Conservation (phyloP, 2,888 invertebrate species). For the Prostheceraeus crozeri region DNA sequence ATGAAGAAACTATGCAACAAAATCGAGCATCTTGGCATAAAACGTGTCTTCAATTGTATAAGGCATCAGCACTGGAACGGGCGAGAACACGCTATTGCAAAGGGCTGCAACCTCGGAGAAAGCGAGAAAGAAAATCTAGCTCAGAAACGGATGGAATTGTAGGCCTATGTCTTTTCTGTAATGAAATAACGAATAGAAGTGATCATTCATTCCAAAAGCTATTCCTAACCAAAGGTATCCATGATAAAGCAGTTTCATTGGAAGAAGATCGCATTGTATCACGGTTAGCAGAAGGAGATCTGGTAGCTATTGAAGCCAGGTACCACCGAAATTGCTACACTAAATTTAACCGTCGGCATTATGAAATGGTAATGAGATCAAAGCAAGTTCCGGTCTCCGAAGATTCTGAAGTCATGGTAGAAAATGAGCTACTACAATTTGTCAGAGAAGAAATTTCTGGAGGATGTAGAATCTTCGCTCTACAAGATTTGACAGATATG, state of each 20-base stretch:
- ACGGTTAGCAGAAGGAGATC: conserved; percentile 36
- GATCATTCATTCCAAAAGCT: conserved; percentile 37
- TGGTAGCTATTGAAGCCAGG: conserved; percentile 36
- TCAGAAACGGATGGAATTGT: conserved; percentile 29
- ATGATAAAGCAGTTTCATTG: conserved; percentile 34
- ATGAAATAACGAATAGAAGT: conserved; percentile 31
- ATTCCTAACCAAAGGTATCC: conserved; percentile 34
- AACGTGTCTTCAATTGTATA: conserved; percentile 31
- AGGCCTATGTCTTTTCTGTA: conserved; percentile 15
- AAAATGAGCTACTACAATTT: conserved; percentile 39
- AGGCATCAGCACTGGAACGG: conserved; percentile 34
- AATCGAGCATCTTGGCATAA: conserved; percentile 35
- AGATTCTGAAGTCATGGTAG: conserved; percentile 35
- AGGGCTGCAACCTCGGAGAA: conserved; percentile 27
- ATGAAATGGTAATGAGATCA: conserved; percentile 25
- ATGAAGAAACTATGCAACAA: too few relatives aligned
- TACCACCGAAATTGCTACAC: conserved; percentile 40
- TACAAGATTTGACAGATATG: conserved; percentile 40
- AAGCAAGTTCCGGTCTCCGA: conserved; percentile 32
- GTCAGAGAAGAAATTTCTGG: conserved; percentile 39
- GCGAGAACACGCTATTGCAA: conserved; percentile 34
- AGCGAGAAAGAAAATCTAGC: conserved; percentile 20
- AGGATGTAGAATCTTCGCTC: conserved; percentile 37
- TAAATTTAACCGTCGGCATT: conserved; percentile 33
- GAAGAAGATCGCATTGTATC: conserved; percentile 38